Conservation (phyloP, 1,140 invertebrate species). For the Papilio machaon region DNA sequence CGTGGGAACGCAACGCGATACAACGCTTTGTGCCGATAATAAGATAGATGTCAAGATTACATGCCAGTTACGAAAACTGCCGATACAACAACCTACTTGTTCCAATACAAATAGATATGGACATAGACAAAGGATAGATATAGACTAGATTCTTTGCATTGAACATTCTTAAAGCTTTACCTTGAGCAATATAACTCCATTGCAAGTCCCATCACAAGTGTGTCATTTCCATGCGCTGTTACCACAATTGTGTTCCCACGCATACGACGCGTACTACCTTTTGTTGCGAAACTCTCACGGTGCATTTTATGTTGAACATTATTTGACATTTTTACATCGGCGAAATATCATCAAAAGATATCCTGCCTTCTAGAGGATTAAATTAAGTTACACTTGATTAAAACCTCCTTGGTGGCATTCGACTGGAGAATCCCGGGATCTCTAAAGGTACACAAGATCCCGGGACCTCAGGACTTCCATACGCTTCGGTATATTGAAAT, state of each 20-base stretch:
- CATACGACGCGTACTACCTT: not conserved
- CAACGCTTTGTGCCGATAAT: slow-evolving; percentile 16
- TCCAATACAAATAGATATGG: too few relatives aligned
- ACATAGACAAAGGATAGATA: too few relatives aligned
- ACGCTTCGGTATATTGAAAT: too few relatives aligned
- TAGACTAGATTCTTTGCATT: too few relatives aligned
- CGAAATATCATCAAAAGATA: not conserved
- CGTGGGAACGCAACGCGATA: slow-evolving; percentile 17
- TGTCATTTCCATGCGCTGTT: slow-evolving; percentile 10
- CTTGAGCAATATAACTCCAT: not conserved
- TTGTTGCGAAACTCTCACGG: slow-evolving; percentile 19
- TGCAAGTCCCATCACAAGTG: slow-evolving; percentile 5
- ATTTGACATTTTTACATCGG: not conserved
- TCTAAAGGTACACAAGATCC: too few relatives aligned
- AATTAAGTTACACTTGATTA: not conserved
- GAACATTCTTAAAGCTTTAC: not conserved
- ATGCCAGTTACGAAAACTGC: not conserved
- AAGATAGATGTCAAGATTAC: not conserved
- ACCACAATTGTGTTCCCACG: slow-evolving; percentile 9
- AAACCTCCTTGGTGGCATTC: not conserved
- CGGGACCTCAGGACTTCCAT: too few relatives aligned
- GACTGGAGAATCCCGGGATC: too few relatives aligned
- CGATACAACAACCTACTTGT: not conserved
- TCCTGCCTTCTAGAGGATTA: not conserved
- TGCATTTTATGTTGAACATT: not conserved